Base-by-base conservation (phyloP, 2,888 invertebrate genomes). In the Melinaea marsaeus region DNA sequence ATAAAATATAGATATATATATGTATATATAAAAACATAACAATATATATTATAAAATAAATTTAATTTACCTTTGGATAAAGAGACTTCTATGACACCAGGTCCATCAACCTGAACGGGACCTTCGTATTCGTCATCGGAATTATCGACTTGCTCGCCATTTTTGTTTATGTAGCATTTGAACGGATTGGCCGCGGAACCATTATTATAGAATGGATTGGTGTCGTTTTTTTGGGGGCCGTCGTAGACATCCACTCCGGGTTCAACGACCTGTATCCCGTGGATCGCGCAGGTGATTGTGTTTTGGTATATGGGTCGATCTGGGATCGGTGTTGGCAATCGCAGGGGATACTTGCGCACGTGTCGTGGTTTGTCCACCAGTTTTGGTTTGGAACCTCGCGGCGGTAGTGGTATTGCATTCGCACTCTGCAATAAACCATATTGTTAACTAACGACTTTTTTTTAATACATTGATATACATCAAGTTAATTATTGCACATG, bases 311-410 rank as follows among this genome's bases (percentile, higher is more conserved):
- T 84, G 35, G 60, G 4, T 59, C 57, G 47, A 0, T 58, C 69
- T 11, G 66, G 56, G 1, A 67, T 32, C 6, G 32, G 32, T 3
- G 64, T 48, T 7, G 22, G 55, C 32, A 88, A 46, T 58, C 76
- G 79, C 0, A 90, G 72, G 0, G 90, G 90, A 63, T 89, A 79
- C 63, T 84, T 86, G 6, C 90, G 75, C 2, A 86, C 72, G 69
- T 90, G 90, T 0, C 90, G 77, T 0, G 86, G 86, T 59, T 84
- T 86, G 70, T 90, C 86, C 0, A 89, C 74, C 2, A 89, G 71
- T 63, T 80, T 84, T 0, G 86, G 83, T 58, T 89, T 88, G 2
- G 74, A 79, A 0, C 78, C 75, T 2, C 86, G 75, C 0, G 90
- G 88, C 2, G 89, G 90, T 1, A 90, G 72, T 0, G 88, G 88